Evolutionary conservation across 2,888 invertebrate species (phyloP).

Genomic region (Pogonocherus hispidulus): DNA sequence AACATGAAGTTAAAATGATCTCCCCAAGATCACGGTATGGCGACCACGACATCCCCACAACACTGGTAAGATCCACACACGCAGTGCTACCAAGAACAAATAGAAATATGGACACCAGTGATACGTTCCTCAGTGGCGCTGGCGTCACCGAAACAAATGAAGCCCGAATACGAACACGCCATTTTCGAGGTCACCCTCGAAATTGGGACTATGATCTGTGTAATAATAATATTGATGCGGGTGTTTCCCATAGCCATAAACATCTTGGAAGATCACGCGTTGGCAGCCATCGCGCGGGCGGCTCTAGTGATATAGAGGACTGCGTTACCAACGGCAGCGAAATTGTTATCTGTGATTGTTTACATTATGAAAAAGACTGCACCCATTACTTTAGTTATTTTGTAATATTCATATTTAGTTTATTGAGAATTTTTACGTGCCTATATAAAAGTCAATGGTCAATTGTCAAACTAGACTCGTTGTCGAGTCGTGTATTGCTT

Average conservation of each 20-base stretch:
- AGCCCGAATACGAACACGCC: constrained; percentile 29
- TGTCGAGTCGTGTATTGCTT: constrained; percentile 34
- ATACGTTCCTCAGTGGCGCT: constrained; percentile 19
- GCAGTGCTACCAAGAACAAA: constrained; percentile 21
- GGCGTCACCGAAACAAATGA: constrained; percentile 25
- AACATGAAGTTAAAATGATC: constrained; percentile 42
- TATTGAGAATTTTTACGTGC: constrained; percentile 64
- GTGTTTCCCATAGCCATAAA: constrained; percentile 25
- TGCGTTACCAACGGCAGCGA: constrained; percentile 35
- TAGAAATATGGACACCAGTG: constrained; percentile 34
- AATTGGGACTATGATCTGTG: constrained; percentile 25
- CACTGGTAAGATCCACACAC: constrained; percentile 35
- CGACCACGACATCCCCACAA: constrained; percentile 27
- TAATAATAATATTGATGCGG: constrained; percentile 13
- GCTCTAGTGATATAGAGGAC: constrained; percentile 35
- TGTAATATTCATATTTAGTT: constrained; percentile 57
- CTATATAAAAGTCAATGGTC: constrained; percentile 60
- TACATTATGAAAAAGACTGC: constrained; percentile 54
- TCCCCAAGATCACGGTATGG: constrained; percentile 23
- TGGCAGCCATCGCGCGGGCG: constrained; percentile 28
- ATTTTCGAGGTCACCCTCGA: constrained; percentile 30
- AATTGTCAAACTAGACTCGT: constrained; percentile 47
- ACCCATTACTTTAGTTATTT: constrained; percentile 46
- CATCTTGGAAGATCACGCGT: constrained; percentile 27
- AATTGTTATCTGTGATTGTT: constrained; percentile 58